Base-by-base conservation (phyloP, 2,113 vertebrate genomes). In the Megaptera novaeangliae region DNA sequence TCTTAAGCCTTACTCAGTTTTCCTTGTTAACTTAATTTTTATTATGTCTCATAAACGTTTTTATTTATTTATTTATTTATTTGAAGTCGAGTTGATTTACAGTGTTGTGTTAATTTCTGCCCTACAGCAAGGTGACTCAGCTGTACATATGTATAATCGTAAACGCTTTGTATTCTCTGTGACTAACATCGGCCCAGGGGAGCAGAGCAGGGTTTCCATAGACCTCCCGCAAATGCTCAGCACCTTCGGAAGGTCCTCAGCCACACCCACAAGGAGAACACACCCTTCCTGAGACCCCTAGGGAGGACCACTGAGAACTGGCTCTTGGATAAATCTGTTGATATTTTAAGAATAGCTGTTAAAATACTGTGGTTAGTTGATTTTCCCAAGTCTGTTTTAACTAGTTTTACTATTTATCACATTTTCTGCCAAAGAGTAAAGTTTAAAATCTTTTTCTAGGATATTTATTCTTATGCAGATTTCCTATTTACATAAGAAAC, bases 351-450 rank as follows among this genome's bases (percentile, higher is more conserved):
- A 74, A 66, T 8, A 46, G 10, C 49, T 52, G 5, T 72, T 95
- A 74, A 93, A 85, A 49, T 84, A 84, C 41, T 39, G 20, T 64
- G 64, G 36, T 82, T 92, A 34, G 41, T 66, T 75, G 77, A 81
- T 64, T 95, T 97, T 91, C 55, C 39, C 41, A 41, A 23, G 29
- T 64, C 36, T 71, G 0, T 55, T 64, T 59, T 74, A 66, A 7
- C 63, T 75, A 69, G 61, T 91, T 86, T 95, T 92, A 71, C 39
- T 74, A 15, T 7, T 69, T 81, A 36, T 81, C 68, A 61, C 27
- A 29, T 96, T 95, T 89, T 68, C 59, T 93, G 96, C 49, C 36
- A 64, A 84, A 97, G 72, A 89, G 14, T 86, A 31, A 74, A 82
- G n/a, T 71, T 36, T 59, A n/a, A 89, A n/a, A 55, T 87, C 8